phyloP scores from a whole-genome alignment of 23 tunicate species.

The Clavelina lepadiformis region DNA sequence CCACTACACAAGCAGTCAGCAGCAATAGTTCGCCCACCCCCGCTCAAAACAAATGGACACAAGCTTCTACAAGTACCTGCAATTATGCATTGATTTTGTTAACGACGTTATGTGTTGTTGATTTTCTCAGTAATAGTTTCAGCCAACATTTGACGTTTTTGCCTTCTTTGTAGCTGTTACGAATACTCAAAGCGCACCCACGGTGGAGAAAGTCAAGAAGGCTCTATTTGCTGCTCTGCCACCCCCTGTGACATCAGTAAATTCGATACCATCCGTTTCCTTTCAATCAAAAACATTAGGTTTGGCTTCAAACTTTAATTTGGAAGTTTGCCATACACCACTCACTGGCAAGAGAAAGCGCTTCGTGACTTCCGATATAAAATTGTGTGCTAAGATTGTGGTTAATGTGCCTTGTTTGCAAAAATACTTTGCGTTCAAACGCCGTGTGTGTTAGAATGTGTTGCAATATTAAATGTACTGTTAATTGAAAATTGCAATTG shows the following conservation, averaged over 20 bases:
- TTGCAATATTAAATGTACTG: too few relatives aligned
- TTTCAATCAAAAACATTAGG: constrained; percentile 37
- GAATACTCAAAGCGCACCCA: not conserved
- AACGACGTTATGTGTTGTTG: not conserved
- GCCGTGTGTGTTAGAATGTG: too few relatives aligned
- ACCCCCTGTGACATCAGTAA: not conserved
- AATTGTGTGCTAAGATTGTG: too few relatives aligned
- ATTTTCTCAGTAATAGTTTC: too few relatives aligned
- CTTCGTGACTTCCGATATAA: too few relatives aligned
- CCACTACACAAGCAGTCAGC: not conserved
- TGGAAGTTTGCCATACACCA: too few relatives aligned
- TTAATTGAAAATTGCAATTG: too few relatives aligned
- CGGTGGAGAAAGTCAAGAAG: constrained; percentile 33
- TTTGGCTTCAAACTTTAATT: too few relatives aligned
- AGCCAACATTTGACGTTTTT: not conserved
- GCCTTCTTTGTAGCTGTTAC: not conserved
- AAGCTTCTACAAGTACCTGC: constrained; percentile 3
- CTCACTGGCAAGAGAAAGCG: too few relatives aligned
- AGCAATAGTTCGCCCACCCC: constrained; percentile 3
- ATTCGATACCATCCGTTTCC: constrained; percentile 17
- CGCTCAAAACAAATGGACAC: constrained; percentile 8
- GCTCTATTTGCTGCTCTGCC: constrained; percentile 28
- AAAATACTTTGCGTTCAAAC: too few relatives aligned
- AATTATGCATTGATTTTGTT: not conserved
- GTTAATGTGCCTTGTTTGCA: too few relatives aligned